A percentile compares a stretch with the other conserved stretches of the same genome.
Evolutionary conservation across 2,113 vertebrate genomes (phyloP).

Genomic region (Protobothrops flavoviridis): DNA sequence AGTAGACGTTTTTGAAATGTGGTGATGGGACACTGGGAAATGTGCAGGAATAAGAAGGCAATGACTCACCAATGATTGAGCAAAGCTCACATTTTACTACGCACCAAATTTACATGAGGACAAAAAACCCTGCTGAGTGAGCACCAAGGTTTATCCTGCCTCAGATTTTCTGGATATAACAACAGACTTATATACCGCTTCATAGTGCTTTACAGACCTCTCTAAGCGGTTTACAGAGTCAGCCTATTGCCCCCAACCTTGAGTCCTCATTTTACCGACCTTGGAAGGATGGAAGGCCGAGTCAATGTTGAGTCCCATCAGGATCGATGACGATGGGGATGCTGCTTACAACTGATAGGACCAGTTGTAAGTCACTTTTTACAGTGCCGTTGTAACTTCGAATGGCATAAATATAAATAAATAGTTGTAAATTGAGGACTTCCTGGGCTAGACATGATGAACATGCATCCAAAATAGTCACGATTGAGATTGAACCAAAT

Average conservation of each 20-base stretch:
- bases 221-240: background rate
- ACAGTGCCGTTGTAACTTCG: background rate
- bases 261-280: too few relatives aligned
- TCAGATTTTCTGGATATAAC: background rate
- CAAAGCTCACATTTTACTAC: rapidly evolving
- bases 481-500: background rate
- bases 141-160: background rate
- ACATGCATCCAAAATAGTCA: background rate
- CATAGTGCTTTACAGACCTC: background rate
- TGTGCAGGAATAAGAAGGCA: background rate
- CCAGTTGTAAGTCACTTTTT: background rate
- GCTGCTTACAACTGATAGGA: background rate
- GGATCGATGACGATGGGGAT: background rate
- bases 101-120: background rate
- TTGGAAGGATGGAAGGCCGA: too few relatives aligned
- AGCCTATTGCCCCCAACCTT: background rate
- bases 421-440: background rate
- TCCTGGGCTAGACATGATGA: background rate
- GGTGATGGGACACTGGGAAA: background rate
- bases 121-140: background rate
- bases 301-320: too few relatives aligned
- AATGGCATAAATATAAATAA: background rate
- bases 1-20: slow-evolving; percentile 1
- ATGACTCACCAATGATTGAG: background rate
- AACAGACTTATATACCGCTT: background rate